Base-by-base conservation (phyloP, 2,797 vertebrate species). In the Todus mexicanus region DNA sequence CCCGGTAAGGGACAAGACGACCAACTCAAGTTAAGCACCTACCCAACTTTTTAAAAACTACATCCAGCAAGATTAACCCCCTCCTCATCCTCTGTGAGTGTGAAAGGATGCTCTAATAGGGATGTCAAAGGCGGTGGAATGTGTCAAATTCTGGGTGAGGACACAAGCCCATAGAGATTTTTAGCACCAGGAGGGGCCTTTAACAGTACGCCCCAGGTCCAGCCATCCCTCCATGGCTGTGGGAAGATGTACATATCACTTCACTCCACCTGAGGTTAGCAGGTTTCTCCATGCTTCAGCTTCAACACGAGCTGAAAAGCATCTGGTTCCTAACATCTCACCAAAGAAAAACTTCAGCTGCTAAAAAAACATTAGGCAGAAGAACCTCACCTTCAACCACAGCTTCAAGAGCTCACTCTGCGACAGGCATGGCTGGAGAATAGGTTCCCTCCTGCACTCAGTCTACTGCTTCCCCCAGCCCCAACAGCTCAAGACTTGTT, bases 381-480 rank as follows among this genome's bases (percentile, higher is more conserved):
- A 45, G 47, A 22, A 29, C 8, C 11, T 75, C 29, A 66, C 13
- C 27, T 59, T 15, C n/a, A 47, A 10, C 16, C 22, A 33, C 0
- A 2, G 31, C 45, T 77, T 71, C 40, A 27, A 2, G 11, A 78
- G 15, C 45, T 82, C 0, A 0, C 8, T 15, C 42, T 53, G 25
- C 4, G 27, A 40, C 22, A 22, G 51, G 18, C 56, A 47, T 0
- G 0, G 53, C 23, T 56, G 71, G 45, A 79, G 17, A 72, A 61
- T 22, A 21, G 15, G 56, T 16, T 51, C n/a, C 19, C 25, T 61
- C 71, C n/a, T 12, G 26, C 29, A 10, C 21, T 33, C 70, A 74
- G 33, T 25, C 43, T 38, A 27, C 17, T 6, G 0, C 25, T 54
- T 40, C 10, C 37, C 23, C 8, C 84, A 63, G 37, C 10, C 47